Conservation (phyloP, 1,140 invertebrate genomes). For the Oppia nitens region DNA sequence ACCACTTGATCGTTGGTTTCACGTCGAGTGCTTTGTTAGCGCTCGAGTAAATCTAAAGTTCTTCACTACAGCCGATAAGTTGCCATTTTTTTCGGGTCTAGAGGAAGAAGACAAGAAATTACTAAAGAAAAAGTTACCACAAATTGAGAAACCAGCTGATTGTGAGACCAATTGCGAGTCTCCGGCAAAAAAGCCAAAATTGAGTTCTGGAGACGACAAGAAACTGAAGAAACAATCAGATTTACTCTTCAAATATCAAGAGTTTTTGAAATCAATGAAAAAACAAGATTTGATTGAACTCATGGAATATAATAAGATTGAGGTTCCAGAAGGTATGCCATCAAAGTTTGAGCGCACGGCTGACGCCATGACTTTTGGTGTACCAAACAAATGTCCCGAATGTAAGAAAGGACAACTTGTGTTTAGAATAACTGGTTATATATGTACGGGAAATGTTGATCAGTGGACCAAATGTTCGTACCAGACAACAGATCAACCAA, state of each 20-base stretch:
- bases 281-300: constrained; percentile 43
- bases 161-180: constrained; percentile 21
- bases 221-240: constrained; percentile 52
- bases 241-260: constrained; percentile 31
- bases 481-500: constrained; percentile 49
- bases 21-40: constrained; percentile 77
- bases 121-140: constrained; percentile 48
- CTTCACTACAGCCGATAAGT: constrained; percentile 44
- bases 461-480: constrained; percentile 81
- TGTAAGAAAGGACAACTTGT: constrained; percentile 57
- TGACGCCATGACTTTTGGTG: constrained; percentile 76
- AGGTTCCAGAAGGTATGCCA: constrained; percentile 40
- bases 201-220: constrained; percentile 40
- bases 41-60: constrained; percentile 55
- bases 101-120: constrained; percentile 51
- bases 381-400: constrained; percentile 51
- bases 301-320: constrained; percentile 52
- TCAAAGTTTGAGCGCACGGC: constrained; percentile 45
- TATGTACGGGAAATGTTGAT: constrained; percentile 57
- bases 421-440: constrained; percentile 55
- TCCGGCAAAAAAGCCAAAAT: constrained; percentile 5
- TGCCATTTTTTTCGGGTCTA: constrained; percentile 56
- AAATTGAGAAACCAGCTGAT: constrained; percentile 25
- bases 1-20: constrained; percentile 56
- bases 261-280: constrained; percentile 23